A percentile compares a stretch with the other conserved stretches of the same genome.
Conservation (phyloP, 2,888 invertebrate genomes). For the Tupiocoris notatus region DNA sequence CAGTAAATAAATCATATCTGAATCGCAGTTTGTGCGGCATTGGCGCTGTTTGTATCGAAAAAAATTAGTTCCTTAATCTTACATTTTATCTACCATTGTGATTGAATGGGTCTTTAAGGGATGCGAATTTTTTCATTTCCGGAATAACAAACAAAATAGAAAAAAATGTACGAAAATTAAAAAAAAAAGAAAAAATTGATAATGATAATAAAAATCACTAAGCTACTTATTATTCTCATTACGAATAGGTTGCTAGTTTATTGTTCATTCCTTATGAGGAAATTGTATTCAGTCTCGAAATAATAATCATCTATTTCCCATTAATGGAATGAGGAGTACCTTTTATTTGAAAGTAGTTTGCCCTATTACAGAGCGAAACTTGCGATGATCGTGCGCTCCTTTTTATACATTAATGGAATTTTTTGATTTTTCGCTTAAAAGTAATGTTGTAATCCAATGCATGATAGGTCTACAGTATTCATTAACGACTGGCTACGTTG, state of each 20-base stretch:
- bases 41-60: conserved; percentile 41
- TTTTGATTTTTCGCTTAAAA: background rate
- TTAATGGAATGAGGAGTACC: conserved; percentile 24
- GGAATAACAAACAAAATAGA: background rate
- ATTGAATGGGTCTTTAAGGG: conserved; percentile 46
- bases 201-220: conserved; percentile 21
- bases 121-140: conserved; percentile 29
- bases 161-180: conserved; percentile 8
- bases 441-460: background rate
- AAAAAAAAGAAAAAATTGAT: too few species aligned
- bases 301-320: conserved; percentile 32
- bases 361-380: background rate
- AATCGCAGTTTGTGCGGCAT: conserved; percentile 10
- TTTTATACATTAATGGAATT: background rate
- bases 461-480: conserved; percentile 33
- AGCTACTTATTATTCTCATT: conserved; percentile 37
- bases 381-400: background rate
- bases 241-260: conserved; percentile 32
- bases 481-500: conserved; percentile 40
- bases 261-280: conserved; percentile 28
- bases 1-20: background rate
- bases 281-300: conserved; percentile 37
- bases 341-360: background rate
- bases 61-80: conserved; percentile 44
- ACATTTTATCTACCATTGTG: conserved; percentile 44